Evolutionary conservation across 2,113 vertebrate genomes (phyloP).

Genomic region (Butorides virescens): DNA sequence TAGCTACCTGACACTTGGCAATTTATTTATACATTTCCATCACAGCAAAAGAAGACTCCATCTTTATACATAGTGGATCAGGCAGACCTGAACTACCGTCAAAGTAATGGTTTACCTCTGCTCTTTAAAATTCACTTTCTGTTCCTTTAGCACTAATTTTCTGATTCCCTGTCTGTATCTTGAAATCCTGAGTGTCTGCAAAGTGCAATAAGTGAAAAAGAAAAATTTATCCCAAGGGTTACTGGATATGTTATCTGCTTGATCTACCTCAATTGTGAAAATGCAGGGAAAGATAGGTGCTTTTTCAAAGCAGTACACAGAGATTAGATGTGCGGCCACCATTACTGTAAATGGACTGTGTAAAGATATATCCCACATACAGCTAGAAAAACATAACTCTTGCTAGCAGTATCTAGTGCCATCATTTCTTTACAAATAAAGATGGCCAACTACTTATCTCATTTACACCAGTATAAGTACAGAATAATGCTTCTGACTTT

Average conservation of each 20-base stretch:
- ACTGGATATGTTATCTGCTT: not conserved
- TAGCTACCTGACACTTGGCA: not conserved
- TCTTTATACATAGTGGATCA: not conserved
- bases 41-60: not conserved
- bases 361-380: not conserved
- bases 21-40: not conserved
- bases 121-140: not conserved
- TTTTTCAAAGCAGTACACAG: not conserved
- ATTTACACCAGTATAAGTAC: not conserved
- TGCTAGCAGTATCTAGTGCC: not conserved
- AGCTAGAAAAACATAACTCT: not conserved
- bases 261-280: not conserved
- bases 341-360: not conserved
- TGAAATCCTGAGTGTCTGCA: not conserved
- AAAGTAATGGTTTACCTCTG: not conserved
- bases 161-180: not conserved
- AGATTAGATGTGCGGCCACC: not conserved
- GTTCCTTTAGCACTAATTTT: not conserved
- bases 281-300: not conserved
- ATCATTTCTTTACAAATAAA: not conserved
- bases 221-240: not conserved
- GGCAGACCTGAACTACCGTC: not conserved
- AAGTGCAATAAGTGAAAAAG: not conserved
- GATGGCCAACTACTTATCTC: not conserved
- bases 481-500: not conserved